Percentiles rank a stretch among this genome's conserved stretches.
Evolutionary conservation across 2,797 vertebrate genomes (phyloP).

Genomic region (Mustela erminea): DNA sequence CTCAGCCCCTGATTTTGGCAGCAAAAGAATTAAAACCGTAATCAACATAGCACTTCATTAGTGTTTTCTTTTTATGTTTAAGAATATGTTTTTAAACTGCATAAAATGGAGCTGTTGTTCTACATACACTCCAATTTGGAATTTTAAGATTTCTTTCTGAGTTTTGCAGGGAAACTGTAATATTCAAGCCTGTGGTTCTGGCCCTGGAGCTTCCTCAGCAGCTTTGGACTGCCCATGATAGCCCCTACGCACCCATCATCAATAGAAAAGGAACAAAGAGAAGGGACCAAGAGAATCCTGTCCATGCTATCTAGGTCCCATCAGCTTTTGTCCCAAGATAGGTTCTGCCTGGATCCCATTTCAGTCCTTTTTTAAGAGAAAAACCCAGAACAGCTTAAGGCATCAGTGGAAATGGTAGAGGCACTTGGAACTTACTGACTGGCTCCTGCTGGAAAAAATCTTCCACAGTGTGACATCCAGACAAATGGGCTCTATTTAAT

Average conservation of each 20-base stretch:
- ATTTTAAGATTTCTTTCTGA: not conserved
- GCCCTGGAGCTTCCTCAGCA: not conserved
- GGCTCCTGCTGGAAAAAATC: not conserved
- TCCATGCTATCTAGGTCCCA: not conserved
- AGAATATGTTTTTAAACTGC: not conserved
- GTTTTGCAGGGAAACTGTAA: not conserved
- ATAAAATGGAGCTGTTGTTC: not conserved
- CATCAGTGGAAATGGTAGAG: not conserved
- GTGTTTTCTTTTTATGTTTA: not conserved
- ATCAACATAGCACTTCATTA: not conserved
- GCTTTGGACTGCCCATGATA: not conserved
- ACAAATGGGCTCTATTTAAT: slow-evolving; percentile 24
- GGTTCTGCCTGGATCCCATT: not conserved
- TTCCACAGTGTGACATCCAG: not conserved
- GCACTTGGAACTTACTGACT: not conserved
- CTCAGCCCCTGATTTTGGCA: not conserved
- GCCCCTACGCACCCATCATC: not conserved
- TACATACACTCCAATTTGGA: not conserved
- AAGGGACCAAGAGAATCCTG: not conserved
- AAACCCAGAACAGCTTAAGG: slow-evolving; percentile 17
- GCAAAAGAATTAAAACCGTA: not conserved
- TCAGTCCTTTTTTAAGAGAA: not conserved
- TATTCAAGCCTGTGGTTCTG: not conserved
- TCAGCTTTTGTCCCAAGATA: not conserved
- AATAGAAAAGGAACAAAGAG: not conserved